Percentiles rank a stretch among this genome's conserved stretches.
These are phyloP conservation scores for Cynodonichthys magdalenae DNA, from an alignment of 2,797 vertebrate genomes.

Conservation along the genomic window DNA sequence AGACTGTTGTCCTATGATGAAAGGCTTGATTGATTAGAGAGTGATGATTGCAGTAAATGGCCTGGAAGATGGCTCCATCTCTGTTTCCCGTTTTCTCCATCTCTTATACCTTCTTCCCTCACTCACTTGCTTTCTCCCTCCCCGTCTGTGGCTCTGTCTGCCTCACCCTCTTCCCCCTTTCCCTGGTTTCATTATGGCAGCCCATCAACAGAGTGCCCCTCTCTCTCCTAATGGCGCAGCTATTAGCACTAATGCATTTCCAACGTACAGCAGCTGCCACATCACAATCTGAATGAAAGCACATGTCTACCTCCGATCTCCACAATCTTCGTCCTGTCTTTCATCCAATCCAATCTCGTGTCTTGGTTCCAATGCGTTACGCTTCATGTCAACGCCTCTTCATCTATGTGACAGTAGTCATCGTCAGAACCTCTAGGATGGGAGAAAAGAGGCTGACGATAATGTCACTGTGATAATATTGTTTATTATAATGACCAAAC, in stretches of 20 bases:
- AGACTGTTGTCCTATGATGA: conserved; percentile 83
- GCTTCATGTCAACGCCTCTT: conserved; percentile 33
- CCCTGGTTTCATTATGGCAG: conserved; percentile 81
- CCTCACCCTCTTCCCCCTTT: conserved; percentile 37
- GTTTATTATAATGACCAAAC: conserved; percentile 3
- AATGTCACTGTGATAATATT: conserved; percentile 22
- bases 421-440: conserved; percentile 7
- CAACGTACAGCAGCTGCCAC: conserved; percentile 90
- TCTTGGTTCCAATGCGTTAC: conserved; percentile 37
- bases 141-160: conserved; percentile 14
- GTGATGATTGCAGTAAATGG: conserved; percentile 87
- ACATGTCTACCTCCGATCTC: conserved; percentile 72
- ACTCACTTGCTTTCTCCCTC: conserved; percentile 68
- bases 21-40: conserved; percentile 88
- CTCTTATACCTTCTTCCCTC: conserved; percentile 79
- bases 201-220: conserved; percentile 85
- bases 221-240: conserved; percentile 87
- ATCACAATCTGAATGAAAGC: conserved; percentile 84
- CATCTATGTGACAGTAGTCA: conserved; percentile 30
- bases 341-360: conserved; percentile 50
- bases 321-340: conserved; percentile 65
- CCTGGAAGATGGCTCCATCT: conserved; percentile 84
- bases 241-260: conserved; percentile 93
- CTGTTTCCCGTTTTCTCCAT: conserved; percentile 72
- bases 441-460: conserved; percentile 12